Conservation (phyloP, 2,888 invertebrate species). For the Lithosia quadra region DNA sequence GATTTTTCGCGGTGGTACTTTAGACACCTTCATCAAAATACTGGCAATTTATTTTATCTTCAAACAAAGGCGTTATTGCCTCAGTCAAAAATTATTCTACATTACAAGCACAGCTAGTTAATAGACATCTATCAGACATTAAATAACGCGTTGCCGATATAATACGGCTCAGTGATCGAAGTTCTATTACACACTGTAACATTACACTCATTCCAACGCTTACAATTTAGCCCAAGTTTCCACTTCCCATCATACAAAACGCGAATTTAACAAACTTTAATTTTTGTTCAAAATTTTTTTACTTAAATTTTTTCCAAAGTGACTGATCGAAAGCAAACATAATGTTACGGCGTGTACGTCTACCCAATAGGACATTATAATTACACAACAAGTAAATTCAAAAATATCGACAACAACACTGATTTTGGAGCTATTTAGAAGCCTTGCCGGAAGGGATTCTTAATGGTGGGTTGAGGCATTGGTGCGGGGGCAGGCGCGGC, state of each 20-base stretch:
- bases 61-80: conserved; percentile 33
- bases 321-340: conserved; percentile 28
- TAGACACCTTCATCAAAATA: background rate
- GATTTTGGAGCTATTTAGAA: conserved; percentile 84
- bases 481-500: conserved; percentile 73
- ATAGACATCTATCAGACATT: conserved; percentile 76
- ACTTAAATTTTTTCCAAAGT: background rate
- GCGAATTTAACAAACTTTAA: conserved; percentile 1
- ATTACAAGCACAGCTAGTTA: conserved; percentile 73
- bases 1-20: background rate
- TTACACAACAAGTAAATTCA: conserved; percentile 85
- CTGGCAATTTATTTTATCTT: background rate
- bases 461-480: conserved; percentile 80
- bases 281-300: background rate
- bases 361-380: conserved; percentile 81
- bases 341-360: conserved; percentile 45
- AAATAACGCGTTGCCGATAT: conserved; percentile 70
- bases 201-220: conserved; percentile 27
- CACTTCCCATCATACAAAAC: background rate
- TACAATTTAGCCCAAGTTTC: conserved; percentile 9
- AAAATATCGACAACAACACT: conserved; percentile 83
- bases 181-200: conserved; percentile 48
- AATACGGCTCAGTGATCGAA: conserved; percentile 84
- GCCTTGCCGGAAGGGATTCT: conserved; percentile 95
- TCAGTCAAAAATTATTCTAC: conserved; percentile 56